phyloP scores from a whole-genome alignment of 2,888 invertebrate species.

The Dioctria rufipes region DNA sequence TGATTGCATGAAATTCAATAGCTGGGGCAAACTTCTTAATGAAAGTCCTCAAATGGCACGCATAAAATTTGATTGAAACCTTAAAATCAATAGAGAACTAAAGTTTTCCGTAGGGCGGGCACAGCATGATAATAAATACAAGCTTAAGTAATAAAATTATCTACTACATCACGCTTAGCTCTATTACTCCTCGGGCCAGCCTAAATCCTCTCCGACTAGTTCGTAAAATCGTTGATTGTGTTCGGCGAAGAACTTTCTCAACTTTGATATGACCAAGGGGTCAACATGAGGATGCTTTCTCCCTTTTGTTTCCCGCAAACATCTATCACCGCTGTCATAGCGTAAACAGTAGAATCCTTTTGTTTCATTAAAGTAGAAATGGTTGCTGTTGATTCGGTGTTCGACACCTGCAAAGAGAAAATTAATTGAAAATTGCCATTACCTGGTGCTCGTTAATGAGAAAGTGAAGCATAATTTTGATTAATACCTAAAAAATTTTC shows the following conservation, averaged over 20 bases:
- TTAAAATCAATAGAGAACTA: constrained; percentile 41
- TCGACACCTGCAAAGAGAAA: constrained; percentile 67
- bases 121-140: constrained; percentile 11
- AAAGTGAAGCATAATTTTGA: constrained; percentile 8
- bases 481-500: constrained; percentile 87
- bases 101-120: constrained; percentile 17
- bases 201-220: constrained; percentile 91
- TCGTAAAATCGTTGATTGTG: constrained; percentile 95
- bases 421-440: constrained; percentile 31
- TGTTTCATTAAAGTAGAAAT: constrained; percentile 97
- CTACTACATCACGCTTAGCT: constrained; percentile 19
- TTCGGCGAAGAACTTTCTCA: constrained; percentile 89
- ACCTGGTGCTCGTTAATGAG: not conserved
- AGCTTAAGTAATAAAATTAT: constrained; percentile 37
- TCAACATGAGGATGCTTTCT: constrained; percentile 88
- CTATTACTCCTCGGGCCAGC: constrained; percentile 90
- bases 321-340: constrained; percentile 87
- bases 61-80: constrained; percentile 44
- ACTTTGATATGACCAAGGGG: constrained; percentile 82
- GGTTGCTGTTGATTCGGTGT: constrained; percentile 81
- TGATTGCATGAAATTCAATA: not conserved
- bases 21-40: constrained; percentile 34
- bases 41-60: constrained; percentile 22
- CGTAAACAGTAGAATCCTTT: constrained; percentile 96
- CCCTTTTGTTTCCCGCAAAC: constrained; percentile 87